A percentile compares a stretch with the other conserved stretches of the same genome.
Evolutionary conservation across 35 echinoderm and acorn worm genomes (phyloP).

Genomic region (Patiria miniata): DNA sequence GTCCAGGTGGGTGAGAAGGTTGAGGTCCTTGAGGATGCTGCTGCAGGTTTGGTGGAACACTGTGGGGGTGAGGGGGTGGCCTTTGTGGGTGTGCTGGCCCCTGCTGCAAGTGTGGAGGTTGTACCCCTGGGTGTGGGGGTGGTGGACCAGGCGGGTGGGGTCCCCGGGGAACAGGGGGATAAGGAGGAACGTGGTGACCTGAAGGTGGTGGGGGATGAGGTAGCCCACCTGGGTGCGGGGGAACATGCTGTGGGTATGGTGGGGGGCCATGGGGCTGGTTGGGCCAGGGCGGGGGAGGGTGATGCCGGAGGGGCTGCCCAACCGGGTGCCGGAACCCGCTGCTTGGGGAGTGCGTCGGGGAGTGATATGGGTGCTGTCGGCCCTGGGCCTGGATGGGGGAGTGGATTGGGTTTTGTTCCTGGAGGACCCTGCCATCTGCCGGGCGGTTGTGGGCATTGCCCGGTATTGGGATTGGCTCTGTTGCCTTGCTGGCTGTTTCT

Average conservation of each 20-base stretch:
- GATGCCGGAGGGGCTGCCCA: slow-evolving; percentile 19
- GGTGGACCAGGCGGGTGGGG: background rate
- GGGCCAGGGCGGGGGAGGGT: slow-evolving; percentile 5
- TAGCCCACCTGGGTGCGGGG: background rate
- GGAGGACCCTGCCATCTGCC: slow-evolving; percentile 12
- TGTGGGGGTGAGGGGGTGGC: slow-evolving; percentile 25
- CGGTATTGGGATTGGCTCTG: slow-evolving; percentile 22
- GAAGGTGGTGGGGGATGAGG: background rate
- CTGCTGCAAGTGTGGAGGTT: slow-evolving; percentile 32
- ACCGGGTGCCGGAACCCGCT: slow-evolving; percentile 33
- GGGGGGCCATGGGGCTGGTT: slow-evolving; percentile 34
- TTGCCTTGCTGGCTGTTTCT: slow-evolving; percentile 15
- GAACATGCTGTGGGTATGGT: slow-evolving; percentile 14
- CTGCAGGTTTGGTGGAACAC: slow-evolving; percentile 31
- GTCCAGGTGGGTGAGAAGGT: slow-evolving; percentile 52
- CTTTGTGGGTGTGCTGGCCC: background rate
- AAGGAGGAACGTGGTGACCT: background rate
- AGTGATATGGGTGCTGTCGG: slow-evolving; percentile 15
- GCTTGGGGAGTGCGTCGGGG: slow-evolving; percentile 44
- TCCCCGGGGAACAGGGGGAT: slow-evolving; percentile 5
- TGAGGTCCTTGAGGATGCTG: slow-evolving; percentile 1
- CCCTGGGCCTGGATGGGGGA: slow-evolving; percentile 1
- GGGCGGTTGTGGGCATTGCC: background rate
- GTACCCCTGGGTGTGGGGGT: slow-evolving; percentile 6
- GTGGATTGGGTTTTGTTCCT: slow-evolving; percentile 50